Conservation (phyloP, 2,888 invertebrate species). For the Euphydryas editha region DNA sequence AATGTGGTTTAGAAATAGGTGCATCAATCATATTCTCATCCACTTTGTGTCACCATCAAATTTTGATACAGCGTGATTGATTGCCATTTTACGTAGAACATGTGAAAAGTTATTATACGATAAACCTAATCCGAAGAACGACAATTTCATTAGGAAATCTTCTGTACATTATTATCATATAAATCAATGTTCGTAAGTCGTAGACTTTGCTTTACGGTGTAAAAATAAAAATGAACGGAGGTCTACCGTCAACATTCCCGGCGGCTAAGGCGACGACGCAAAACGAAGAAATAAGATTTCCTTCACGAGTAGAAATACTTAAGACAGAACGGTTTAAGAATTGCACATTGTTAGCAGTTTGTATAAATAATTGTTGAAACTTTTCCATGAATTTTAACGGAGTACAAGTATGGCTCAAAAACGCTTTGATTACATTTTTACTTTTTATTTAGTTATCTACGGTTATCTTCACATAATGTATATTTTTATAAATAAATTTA, state of each 20-base stretch:
- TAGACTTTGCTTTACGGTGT: slow-evolving; percentile 55
- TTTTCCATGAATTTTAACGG: slow-evolving; percentile 38
- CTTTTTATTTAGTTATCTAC: no score
- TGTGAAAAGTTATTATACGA: slow-evolving; percentile 22
- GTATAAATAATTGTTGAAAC: slow-evolving; percentile 45
- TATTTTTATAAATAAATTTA: neutral
- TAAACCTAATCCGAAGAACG: slow-evolving; percentile 30
- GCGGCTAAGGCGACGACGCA: slow-evolving; percentile 66
- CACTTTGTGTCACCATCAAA: slow-evolving; percentile 80
- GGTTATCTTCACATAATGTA: no score
- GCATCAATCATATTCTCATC: slow-evolving; percentile 81
- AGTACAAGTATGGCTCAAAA: slow-evolving; percentile 3
- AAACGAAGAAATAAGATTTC: slow-evolving; percentile 72
- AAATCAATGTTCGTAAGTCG: slow-evolving; percentile 66
- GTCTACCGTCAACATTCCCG: slow-evolving; percentile 60
- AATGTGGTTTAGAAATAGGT: slow-evolving; percentile 61
- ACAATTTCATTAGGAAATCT: slow-evolving; percentile 3
- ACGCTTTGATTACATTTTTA: neutral
- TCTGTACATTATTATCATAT: slow-evolving; percentile 55
- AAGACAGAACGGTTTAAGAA: slow-evolving; percentile 64
- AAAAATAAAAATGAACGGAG: slow-evolving; percentile 63
- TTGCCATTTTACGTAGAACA: slow-evolving; percentile 59
- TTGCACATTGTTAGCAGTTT: slow-evolving; percentile 62
- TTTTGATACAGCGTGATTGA: slow-evolving; percentile 79
- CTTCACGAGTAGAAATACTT: slow-evolving; percentile 66